Percentiles rank a stretch among this genome's conserved stretches.
phyloP scores from a whole-genome alignment of 2,797 vertebrate species.

The Moxostoma hubbsi region DNA sequence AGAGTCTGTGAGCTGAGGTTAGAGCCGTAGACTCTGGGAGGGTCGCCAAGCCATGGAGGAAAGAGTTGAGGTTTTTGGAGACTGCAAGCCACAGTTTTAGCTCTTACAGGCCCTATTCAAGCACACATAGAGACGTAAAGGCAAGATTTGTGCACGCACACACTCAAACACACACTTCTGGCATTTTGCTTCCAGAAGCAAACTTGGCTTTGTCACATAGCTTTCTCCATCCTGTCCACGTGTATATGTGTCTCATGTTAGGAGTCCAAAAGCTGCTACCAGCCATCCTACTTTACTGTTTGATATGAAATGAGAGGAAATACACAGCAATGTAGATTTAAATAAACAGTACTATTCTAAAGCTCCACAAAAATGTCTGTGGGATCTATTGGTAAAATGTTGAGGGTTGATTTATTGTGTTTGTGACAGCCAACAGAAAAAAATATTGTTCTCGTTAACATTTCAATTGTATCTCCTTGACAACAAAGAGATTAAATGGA shows the following conservation, averaged over 20 bases:
- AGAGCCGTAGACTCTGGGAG: slow-evolving; percentile 44
- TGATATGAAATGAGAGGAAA: background rate
- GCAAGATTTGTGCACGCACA: slow-evolving; percentile 12
- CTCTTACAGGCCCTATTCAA: slow-evolving; percentile 40
- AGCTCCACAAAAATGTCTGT: background rate
- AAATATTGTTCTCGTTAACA: background rate
- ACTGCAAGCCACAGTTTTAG: slow-evolving; percentile 32
- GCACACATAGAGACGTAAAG: slow-evolving; percentile 23
- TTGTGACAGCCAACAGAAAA: background rate
- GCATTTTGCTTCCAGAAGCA: slow-evolving; percentile 42
- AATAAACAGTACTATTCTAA: background rate
- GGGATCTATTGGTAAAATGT: background rate
- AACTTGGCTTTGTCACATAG: slow-evolving; percentile 40
- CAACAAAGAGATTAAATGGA: background rate
- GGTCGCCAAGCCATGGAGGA: slow-evolving; percentile 40
- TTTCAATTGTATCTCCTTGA: background rate
- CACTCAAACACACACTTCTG: slow-evolving; percentile 33
- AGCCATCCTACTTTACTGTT: background rate
- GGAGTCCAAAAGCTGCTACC: background rate
- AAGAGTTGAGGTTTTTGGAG: slow-evolving; percentile 53
- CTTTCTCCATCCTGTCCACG: slow-evolving; percentile 42
- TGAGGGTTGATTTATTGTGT: background rate
- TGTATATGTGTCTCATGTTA: slow-evolving; percentile 39
- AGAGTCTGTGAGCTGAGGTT: slow-evolving; percentile 16
- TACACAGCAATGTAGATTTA: background rate